These are phyloP conservation scores for Eubasilissa splendida DNA, from an alignment of 2,888 invertebrate genomes.

Conservation along the genomic window DNA sequence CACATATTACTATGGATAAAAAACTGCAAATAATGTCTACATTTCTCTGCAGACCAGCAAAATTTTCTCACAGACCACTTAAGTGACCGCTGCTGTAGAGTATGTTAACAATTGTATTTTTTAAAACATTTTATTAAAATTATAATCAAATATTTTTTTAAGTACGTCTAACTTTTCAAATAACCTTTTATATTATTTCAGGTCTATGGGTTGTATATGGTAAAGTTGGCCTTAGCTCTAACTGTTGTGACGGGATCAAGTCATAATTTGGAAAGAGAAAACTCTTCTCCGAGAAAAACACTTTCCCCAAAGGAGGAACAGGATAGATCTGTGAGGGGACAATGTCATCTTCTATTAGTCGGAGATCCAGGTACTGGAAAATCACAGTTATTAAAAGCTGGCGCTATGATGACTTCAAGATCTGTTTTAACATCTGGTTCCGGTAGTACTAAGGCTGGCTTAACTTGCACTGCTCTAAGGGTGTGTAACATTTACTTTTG, in stretches of 20 bases:
- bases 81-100: too few species aligned
- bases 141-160: too few species aligned
- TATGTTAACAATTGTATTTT: too few species aligned
- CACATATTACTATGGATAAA: too few species aligned
- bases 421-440: conserved; percentile 90
- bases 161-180: too few species aligned
- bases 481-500: conserved; percentile 66
- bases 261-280: conserved; percentile 62
- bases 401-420: conserved; percentile 74
- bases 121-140: too few species aligned
- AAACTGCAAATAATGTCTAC: too few species aligned
- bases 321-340: conserved; percentile 77
- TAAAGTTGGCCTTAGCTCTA: conserved; percentile 88
- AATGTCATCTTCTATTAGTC: conserved; percentile 88
- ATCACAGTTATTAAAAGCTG: conserved; percentile 86
- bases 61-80: too few species aligned
- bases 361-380: conserved; percentile 94
- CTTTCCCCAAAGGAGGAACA: conserved; percentile 62
- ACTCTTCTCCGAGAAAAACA: conserved; percentile 58
- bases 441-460: conserved; percentile 89
- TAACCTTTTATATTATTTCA: conserved; percentile 63
- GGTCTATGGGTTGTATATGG: conserved; percentile 90
- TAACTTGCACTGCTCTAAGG: conserved; percentile 90
- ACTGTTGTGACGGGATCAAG: conserved; percentile 71
- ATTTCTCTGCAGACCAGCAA: too few species aligned